Percentiles rank a stretch among this genome's conserved stretches.
phyloP scores from a whole-genome alignment of 2,888 invertebrate species.

The Eulithis prunata region DNA sequence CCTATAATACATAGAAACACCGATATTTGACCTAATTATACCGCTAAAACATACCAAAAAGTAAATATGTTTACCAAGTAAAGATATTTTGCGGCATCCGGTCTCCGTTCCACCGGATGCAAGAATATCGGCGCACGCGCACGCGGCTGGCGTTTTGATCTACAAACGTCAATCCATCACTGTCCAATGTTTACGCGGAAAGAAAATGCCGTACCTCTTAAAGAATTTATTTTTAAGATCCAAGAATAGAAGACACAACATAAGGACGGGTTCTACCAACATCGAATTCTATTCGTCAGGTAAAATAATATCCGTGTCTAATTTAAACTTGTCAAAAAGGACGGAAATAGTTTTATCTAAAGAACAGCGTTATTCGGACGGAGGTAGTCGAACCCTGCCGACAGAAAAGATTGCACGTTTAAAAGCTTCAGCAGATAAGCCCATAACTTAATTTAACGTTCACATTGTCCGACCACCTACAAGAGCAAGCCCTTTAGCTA shows the following conservation, averaged over 20 bases:
- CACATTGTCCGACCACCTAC: constrained; percentile 1
- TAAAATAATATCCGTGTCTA: too few species aligned
- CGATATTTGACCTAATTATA: constrained; percentile 12
- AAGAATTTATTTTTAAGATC: constrained; percentile 38
- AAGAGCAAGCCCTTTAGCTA: neutral
- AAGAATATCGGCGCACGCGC: constrained; percentile 55
- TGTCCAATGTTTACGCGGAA: constrained; percentile 52
- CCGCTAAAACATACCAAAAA: constrained; percentile 34
- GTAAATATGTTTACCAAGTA: constrained; percentile 49
- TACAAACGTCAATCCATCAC: constrained; percentile 66
- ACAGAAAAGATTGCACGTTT: neutral
- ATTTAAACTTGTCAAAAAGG: too few species aligned
- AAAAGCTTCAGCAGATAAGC: neutral
- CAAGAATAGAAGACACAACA: constrained; percentile 8
- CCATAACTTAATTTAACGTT: neutral
- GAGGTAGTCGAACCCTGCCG: too few species aligned
- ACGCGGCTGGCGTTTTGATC: constrained; percentile 50
- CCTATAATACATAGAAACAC: too few species aligned
- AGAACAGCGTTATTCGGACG: too few species aligned
- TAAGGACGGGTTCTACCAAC: neutral
- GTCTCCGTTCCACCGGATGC: constrained; percentile 58
- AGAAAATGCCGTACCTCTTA: constrained; percentile 48
- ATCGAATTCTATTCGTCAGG: too few species aligned
- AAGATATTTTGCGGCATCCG: constrained; percentile 56
- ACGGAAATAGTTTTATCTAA: too few species aligned